A percentile compares a stretch with the other conserved stretches of the same genome.
Evolutionary conservation across 2,797 vertebrate genomes (phyloP).

Genomic region (Argya squamiceps): DNA sequence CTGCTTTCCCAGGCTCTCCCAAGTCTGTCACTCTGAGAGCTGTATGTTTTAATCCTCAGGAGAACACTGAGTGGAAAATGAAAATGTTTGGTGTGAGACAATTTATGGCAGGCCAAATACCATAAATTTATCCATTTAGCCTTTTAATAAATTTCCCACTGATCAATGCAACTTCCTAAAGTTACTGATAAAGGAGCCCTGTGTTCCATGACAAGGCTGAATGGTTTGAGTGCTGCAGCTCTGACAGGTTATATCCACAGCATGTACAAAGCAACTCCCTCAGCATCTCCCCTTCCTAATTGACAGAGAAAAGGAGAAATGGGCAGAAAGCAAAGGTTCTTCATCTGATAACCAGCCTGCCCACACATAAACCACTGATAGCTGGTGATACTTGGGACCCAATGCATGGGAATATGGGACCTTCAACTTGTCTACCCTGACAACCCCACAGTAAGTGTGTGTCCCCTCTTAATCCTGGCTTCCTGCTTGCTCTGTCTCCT

Average conservation of each 20-base stretch:
- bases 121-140: not conserved
- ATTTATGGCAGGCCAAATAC: constrained; percentile 29
- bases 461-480: not conserved
- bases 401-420: not conserved
- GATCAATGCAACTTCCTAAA: constrained; percentile 2
- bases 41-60: constrained; percentile 26
- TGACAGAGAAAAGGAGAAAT: not conserved
- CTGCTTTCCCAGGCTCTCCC: constrained; percentile 32
- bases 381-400: not conserved
- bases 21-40: not conserved
- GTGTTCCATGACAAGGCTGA: not conserved
- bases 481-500: not conserved
- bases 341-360: not conserved
- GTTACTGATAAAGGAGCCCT: not conserved
- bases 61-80: not conserved
- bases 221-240: not conserved
- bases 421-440: not conserved
- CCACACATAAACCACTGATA: not conserved
- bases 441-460: not conserved
- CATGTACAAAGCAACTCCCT: not conserved
- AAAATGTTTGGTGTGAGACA: constrained; percentile 7
- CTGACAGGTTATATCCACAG: not conserved
- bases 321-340: not conserved
- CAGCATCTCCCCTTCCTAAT: not conserved
- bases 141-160: not conserved